phyloP scores from a whole-genome alignment of 1,140 invertebrate genomes.

The Rhopalosiphum padi region DNA sequence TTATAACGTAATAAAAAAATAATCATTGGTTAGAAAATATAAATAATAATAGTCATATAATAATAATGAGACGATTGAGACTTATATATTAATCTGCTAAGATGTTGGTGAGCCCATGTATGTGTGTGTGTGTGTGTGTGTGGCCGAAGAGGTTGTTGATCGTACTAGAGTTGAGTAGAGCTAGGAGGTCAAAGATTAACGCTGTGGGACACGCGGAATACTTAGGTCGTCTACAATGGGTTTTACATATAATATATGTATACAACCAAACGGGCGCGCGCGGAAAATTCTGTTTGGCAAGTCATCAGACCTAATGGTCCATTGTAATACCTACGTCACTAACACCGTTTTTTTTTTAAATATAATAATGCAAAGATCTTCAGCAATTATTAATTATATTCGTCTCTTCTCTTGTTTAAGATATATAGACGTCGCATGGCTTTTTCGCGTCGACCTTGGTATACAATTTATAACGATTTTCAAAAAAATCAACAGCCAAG shows the following conservation, averaged over 20 bases:
- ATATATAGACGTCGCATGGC: too few relatives aligned
- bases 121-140: not conserved
- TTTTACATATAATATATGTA: not conserved
- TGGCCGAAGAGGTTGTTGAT: conserved; percentile 47
- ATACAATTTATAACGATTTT: not conserved
- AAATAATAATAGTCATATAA: conserved; percentile 21
- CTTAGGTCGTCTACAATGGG: conserved; percentile 32
- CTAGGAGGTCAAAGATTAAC: conserved; percentile 42
- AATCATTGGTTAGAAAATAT: not conserved
- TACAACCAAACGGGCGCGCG: not conserved
- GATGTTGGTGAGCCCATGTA: not conserved
- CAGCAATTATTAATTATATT: conserved; percentile 28
- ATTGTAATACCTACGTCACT: conserved; percentile 34
- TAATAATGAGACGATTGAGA: not conserved
- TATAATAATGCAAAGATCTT: not conserved
- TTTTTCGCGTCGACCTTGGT: not conserved
- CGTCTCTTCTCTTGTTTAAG: not conserved
- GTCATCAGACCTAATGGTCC: conserved; percentile 56
- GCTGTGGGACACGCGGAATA: conserved; percentile 39
- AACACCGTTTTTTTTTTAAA: not conserved
- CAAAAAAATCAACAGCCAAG: not conserved
- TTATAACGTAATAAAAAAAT: not conserved
- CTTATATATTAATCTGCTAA: not conserved
- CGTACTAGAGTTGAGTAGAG: not conserved
- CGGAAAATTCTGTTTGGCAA: conserved; percentile 39